A percentile compares a stretch with the other conserved stretches of the same genome.
These are phyloP conservation scores for Geotrypetes seraphini DNA, from an alignment of 2,797 vertebrate species.

Conservation along the genomic window DNA sequence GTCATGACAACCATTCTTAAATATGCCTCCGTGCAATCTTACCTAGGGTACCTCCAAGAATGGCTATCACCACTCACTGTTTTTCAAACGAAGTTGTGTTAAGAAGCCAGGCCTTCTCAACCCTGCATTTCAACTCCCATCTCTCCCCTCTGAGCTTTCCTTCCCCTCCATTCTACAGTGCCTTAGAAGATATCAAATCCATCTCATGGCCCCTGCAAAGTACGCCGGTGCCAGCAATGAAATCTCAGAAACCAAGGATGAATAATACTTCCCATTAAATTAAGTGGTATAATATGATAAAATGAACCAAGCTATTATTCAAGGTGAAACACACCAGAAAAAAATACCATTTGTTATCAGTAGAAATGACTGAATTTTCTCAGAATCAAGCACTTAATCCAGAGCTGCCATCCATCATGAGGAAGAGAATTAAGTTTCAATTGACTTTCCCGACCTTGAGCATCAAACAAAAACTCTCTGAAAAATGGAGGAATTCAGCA, in stretches of 20 bases:
- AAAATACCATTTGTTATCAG: conserved; percentile 37
- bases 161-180: too few species aligned
- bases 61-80: too few species aligned
- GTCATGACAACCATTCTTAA: too few species aligned
- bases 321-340: conserved; percentile 39
- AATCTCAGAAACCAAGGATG: conserved; percentile 5
- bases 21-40: too few species aligned
- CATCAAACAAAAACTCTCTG: conserved; percentile 40
- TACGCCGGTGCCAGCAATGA: neutral
- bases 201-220: neutral
- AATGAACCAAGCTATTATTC: conserved; percentile 21
- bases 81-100: too few species aligned
- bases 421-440: conserved; percentile 60
- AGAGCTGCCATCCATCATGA: conserved; percentile 60
- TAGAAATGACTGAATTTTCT: conserved; percentile 43
- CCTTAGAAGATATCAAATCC: too few species aligned
- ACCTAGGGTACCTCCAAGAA: too few species aligned
- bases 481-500: conserved; percentile 34
- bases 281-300: conserved; percentile 7
- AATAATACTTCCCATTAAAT: conserved; percentile 31
- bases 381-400: conserved; percentile 50
- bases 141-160: too few species aligned
- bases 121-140: too few species aligned
- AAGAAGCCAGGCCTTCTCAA: too few species aligned
- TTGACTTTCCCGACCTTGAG: conserved; percentile 53